A percentile compares a stretch with the other conserved stretches of the same genome.
Evolutionary conservation across 1,140 invertebrate genomes (phyloP).

Genomic region (Ectropis grisescens): DNA sequence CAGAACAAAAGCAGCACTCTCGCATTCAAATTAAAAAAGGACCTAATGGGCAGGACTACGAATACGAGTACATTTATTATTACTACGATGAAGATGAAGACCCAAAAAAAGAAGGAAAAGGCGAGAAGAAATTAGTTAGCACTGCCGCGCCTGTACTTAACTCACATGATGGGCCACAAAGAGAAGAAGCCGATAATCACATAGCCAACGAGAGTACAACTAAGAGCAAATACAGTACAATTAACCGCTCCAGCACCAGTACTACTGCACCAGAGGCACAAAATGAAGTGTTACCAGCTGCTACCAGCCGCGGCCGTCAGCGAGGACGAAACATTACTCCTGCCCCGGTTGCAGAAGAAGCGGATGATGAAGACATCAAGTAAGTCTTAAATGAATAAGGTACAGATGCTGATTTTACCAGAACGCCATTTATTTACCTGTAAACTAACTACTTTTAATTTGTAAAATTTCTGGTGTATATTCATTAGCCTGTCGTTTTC

Average conservation of each 20-base stretch:
- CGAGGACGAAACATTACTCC: conserved; percentile 72
- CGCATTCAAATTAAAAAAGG: conserved; percentile 88
- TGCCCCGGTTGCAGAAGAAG: conserved; percentile 45
- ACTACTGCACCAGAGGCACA: conserved; percentile 68
- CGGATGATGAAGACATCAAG: conserved; percentile 65
- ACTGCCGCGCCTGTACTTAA: conserved; percentile 45
- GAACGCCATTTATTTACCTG: too few species aligned
- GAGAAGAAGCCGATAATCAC: conserved; percentile 60
- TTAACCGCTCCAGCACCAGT: conserved; percentile 73
- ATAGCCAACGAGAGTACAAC: conserved; percentile 45
- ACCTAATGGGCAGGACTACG: conserved; percentile 91
- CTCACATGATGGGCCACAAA: conserved; percentile 72
- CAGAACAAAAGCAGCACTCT: conserved; percentile 73
- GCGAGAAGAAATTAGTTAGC: conserved; percentile 37
- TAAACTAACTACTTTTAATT: too few species aligned
- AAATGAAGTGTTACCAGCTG: conserved; percentile 78
- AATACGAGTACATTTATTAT: conserved; percentile 93
- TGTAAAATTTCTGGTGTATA: too few species aligned
- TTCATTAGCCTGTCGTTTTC: too few species aligned
- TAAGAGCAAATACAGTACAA: conserved; percentile 77
- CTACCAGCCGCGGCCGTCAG: conserved; percentile 56
- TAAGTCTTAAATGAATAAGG: conserved; percentile 31
- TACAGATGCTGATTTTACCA: too few species aligned
- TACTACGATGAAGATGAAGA: conserved; percentile 89
- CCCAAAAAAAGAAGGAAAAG: conserved; percentile 51